Conservation (phyloP, 2,797 vertebrate genomes). For the Anas georgica region DNA sequence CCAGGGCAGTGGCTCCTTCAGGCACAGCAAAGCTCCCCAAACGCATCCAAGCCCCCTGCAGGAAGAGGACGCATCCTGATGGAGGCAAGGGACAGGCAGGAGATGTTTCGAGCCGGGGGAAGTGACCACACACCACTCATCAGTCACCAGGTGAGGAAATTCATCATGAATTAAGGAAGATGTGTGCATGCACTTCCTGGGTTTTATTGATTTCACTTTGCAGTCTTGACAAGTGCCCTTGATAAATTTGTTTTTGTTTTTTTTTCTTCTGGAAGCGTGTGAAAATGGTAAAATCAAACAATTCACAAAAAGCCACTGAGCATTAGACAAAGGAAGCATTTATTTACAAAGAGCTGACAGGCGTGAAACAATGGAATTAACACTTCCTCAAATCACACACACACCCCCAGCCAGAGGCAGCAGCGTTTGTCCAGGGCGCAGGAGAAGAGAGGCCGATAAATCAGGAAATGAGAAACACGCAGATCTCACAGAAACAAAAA, state of each 20-base stretch:
- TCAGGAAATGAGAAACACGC: not conserved
- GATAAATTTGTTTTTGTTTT: not conserved
- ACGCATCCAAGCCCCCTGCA: not conserved
- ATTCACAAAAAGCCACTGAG: not conserved
- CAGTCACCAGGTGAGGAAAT: not conserved
- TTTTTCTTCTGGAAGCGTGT: not conserved
- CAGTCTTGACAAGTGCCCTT: not conserved
- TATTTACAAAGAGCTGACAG: not conserved
- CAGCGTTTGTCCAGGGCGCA: not conserved
- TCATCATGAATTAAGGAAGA: not conserved
- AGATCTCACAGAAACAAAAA: not conserved
- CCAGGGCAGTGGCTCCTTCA: too few species aligned
- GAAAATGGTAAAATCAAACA: not conserved
- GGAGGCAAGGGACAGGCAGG: not conserved
- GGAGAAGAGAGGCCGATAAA: not conserved
- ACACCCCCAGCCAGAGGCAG: not conserved
- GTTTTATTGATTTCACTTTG: not conserved
- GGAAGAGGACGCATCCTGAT: not conserved
- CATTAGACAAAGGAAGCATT: not conserved
- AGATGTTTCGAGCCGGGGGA: not conserved
- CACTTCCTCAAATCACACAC: not conserved
- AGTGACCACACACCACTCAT: not conserved
- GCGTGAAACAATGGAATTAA: not conserved
- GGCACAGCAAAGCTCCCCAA: not conserved
- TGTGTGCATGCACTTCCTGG: not conserved